phyloP scores from a whole-genome alignment of 1,140 invertebrate species.

The Drosophila mauritiana region DNA sequence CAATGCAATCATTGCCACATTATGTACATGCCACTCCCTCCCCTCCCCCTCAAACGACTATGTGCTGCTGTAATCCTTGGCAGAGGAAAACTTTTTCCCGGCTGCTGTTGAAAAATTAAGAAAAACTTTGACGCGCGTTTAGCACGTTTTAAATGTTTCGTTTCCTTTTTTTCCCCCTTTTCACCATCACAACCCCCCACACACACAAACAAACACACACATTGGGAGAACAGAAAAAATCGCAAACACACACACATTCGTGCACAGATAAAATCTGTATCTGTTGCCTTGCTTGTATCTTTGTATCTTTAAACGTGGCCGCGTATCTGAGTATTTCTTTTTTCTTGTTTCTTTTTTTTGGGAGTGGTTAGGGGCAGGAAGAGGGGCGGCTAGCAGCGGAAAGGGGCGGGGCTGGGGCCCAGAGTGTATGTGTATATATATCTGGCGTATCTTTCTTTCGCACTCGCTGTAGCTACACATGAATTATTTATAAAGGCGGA shows the following conservation, averaged over 20 bases:
- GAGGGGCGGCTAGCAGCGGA: not conserved
- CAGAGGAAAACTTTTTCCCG: slow-evolving; percentile 59
- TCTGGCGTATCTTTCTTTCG: slow-evolving; percentile 80
- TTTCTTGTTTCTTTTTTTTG: slow-evolving; percentile 35
- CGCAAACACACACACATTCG: slow-evolving; percentile 29
- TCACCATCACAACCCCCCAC: not conserved
- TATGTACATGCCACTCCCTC: slow-evolving; percentile 57
- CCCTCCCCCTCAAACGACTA: slow-evolving; percentile 6
- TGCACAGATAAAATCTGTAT: slow-evolving; percentile 55
- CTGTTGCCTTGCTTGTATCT: slow-evolving; percentile 73
- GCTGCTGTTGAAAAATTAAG: slow-evolving; percentile 81
- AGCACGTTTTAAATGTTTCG: slow-evolving; percentile 82
- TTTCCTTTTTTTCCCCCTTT: slow-evolving; percentile 2
- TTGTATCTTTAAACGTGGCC: slow-evolving; percentile 80
- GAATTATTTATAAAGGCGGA: slow-evolving; percentile 85
- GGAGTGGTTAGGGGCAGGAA: slow-evolving; percentile 26
- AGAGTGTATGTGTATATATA: slow-evolving; percentile 48
- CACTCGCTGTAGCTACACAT: slow-evolving; percentile 80
- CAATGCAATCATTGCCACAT: slow-evolving; percentile 82
- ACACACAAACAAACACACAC: slow-evolving; percentile 21
- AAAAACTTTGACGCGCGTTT: slow-evolving; percentile 83
- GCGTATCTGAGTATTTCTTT: slow-evolving; percentile 51
- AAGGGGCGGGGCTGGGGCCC: slow-evolving; percentile 4
- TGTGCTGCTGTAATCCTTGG: slow-evolving; percentile 62
- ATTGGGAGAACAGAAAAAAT: slow-evolving; percentile 9